Conservation (phyloP, 2,888 invertebrate genomes). For the Zeuzera pyrina region DNA sequence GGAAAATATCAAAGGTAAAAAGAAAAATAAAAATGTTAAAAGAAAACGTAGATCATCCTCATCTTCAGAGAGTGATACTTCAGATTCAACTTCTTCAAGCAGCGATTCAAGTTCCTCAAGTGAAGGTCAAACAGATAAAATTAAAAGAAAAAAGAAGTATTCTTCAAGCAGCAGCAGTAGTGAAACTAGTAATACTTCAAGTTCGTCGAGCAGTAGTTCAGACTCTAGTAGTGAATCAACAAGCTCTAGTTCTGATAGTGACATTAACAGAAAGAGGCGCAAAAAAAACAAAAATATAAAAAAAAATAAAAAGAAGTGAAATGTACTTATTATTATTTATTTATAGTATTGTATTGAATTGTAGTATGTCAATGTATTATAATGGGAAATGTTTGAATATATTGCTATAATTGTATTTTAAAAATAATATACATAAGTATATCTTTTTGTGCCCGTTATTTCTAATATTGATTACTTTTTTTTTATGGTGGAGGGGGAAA, state of each 20-base stretch:
- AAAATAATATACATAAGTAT: neutral
- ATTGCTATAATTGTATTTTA: neutral
- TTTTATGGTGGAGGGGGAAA: too few species aligned
- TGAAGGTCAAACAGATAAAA: constrained; percentile 35
- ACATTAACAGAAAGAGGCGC: constrained; percentile 23
- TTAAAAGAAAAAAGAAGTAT: constrained; percentile 35
- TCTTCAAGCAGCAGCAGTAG: constrained; percentile 53
- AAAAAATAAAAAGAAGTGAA: constrained; percentile 28
- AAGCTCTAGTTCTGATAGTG: constrained; percentile 49
- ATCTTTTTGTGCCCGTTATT: too few species aligned
- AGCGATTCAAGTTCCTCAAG: constrained; percentile 41
- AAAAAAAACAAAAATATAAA: constrained; percentile 23
- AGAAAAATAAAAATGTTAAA: constrained; percentile 15
- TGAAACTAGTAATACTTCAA: too few species aligned
- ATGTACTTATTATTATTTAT: neutral
- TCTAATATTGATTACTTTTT: too few species aligned
- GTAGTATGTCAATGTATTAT: too few species aligned
- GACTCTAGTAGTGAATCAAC: constrained; percentile 35
- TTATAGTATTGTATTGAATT: neutral
- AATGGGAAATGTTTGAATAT: neutral
- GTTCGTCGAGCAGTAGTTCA: constrained; percentile 37
- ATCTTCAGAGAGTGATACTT: constrained; percentile 45
- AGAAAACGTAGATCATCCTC: constrained; percentile 48
- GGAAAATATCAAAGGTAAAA: constrained; percentile 13
- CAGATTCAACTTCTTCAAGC: constrained; percentile 45